Evolutionary conservation across 2,113 vertebrate species (phyloP).

Genomic region (Gorsachius goisagi): DNA sequence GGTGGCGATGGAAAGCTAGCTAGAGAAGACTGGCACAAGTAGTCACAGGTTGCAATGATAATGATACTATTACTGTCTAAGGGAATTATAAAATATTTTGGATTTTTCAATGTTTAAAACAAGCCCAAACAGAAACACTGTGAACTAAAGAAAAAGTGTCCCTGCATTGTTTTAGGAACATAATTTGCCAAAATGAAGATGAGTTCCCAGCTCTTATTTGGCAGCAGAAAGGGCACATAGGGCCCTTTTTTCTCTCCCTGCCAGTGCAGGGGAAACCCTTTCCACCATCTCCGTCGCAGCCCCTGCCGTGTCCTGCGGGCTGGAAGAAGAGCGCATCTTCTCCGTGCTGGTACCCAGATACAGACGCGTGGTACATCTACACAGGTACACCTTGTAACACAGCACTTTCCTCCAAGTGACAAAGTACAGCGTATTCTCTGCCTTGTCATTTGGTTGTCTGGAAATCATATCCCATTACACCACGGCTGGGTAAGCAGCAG

Average conservation of each 20-base stretch:
- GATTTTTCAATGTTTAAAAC: neutral
- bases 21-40: neutral
- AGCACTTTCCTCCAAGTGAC: neutral
- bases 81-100: neutral
- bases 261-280: neutral
- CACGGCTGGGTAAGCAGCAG: neutral
- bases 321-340: neutral
- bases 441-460: neutral
- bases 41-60: neutral
- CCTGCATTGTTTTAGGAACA: neutral
- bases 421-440: neutral
- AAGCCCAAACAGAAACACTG: neutral
- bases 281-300: neutral
- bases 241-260: neutral
- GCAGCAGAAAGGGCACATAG: neutral
- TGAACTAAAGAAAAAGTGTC: neutral
- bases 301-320: fast-evolving
- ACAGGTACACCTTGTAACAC: fast-evolving
- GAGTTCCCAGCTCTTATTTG: neutral
- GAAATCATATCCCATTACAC: neutral
- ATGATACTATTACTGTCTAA: neutral
- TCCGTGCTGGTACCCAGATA: fast-evolving
- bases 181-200: neutral
- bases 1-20: neutral
- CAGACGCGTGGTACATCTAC: fast-evolving